Evolutionary conservation across 2,888 invertebrate genomes (phyloP).

Genomic region (Patella depressa): DNA sequence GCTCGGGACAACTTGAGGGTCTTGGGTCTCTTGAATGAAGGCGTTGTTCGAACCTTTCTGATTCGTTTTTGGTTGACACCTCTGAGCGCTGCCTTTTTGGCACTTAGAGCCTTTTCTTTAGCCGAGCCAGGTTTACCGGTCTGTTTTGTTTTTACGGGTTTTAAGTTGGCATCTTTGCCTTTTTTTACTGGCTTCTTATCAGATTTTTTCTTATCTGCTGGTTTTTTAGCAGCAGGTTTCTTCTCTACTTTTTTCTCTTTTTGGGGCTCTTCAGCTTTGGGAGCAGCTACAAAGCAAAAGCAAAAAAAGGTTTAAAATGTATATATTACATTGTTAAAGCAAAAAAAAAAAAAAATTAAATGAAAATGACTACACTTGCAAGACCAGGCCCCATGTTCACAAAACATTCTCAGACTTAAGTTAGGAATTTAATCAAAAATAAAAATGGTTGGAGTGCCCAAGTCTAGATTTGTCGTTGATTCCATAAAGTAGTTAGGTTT

Average conservation of each 20-base stretch:
- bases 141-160: neutral
- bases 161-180: neutral
- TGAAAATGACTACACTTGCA: too few relatives aligned
- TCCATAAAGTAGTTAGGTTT: too few relatives aligned
- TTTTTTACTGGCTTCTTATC: slow-evolving; percentile 19
- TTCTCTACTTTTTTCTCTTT: slow-evolving; percentile 22
- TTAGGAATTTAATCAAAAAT: too few relatives aligned
- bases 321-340: too few relatives aligned
- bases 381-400: too few relatives aligned
- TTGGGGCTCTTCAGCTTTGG: neutral
- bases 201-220: slow-evolving; percentile 11
- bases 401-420: too few relatives aligned
- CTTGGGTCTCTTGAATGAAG: slow-evolving; percentile 95
- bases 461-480: too few relatives aligned
- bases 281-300: neutral
- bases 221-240: slow-evolving; percentile 1
- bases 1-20: slow-evolving; percentile 91
- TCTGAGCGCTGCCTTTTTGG: slow-evolving; percentile 85
- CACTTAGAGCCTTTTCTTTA: slow-evolving; percentile 79
- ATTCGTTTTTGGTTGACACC: slow-evolving; percentile 90
- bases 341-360: too few relatives aligned
- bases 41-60: slow-evolving; percentile 93
- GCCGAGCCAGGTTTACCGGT: slow-evolving; percentile 38
- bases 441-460: too few relatives aligned
- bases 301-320: neutral